Evolutionary conservation across 1,140 invertebrate genomes (phyloP).

Genomic region (Bombus cullumanus): DNA sequence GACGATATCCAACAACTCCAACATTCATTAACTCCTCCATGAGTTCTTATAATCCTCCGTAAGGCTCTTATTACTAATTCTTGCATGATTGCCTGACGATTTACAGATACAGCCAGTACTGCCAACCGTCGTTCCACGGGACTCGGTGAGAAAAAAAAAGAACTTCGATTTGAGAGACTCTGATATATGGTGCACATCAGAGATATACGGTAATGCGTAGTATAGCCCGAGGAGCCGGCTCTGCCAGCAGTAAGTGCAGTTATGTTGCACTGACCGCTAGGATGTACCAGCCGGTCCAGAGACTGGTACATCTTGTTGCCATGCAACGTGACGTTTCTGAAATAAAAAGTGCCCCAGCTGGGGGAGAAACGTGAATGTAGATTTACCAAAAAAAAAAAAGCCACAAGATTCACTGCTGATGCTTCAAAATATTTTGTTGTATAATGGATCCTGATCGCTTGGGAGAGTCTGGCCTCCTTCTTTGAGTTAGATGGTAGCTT

Average conservation of each 20-base stretch:
- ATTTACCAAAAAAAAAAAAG: neutral
- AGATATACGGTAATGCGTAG: slow-evolving; percentile 35
- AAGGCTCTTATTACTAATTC: neutral
- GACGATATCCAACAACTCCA: no score
- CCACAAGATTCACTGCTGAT: neutral
- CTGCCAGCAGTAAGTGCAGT: slow-evolving; percentile 68
- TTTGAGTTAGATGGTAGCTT: no score
- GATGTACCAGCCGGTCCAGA: slow-evolving; percentile 47
- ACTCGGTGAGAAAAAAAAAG: neutral
- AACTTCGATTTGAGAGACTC: slow-evolving; percentile 24
- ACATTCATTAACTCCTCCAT: neutral
- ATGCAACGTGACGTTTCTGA: slow-evolving; percentile 66
- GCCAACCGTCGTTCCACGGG: neutral
- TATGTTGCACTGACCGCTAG: slow-evolving; percentile 76
- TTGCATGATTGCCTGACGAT: neutral
- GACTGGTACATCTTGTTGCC: slow-evolving; percentile 56
- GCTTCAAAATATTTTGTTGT: neutral
- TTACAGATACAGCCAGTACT: neutral
- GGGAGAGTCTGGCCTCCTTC: neutral
- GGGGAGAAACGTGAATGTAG: neutral
- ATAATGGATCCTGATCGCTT: neutral
- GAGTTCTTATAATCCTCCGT: neutral
- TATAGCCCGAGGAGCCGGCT: slow-evolving; percentile 5
- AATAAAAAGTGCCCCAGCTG: slow-evolving; percentile 41
- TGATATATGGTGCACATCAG: slow-evolving; percentile 21